Conservation (phyloP, 2,888 invertebrate genomes). For the Ditula angustiorana region DNA sequence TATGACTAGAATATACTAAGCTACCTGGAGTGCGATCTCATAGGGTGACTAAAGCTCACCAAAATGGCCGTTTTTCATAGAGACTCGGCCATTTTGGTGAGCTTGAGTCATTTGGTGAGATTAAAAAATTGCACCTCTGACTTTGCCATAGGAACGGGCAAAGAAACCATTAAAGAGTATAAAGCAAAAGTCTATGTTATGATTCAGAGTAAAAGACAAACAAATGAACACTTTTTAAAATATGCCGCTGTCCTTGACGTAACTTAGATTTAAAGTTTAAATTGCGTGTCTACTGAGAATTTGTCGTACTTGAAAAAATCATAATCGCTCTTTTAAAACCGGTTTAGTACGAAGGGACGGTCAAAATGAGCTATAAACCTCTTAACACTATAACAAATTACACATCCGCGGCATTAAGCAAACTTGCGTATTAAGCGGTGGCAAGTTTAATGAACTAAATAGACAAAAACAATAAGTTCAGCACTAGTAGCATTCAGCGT, state of each 20-base stretch:
- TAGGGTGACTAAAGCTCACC: too few relatives aligned
- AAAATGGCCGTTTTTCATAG: too few relatives aligned
- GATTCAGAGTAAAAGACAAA: neutral
- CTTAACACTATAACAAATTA: slow-evolving; percentile 21
- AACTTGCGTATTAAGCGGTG: neutral
- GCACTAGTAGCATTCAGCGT: too few relatives aligned
- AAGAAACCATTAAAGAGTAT: neutral
- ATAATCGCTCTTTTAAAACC: slow-evolving; percentile 11
- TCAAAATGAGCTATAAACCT: slow-evolving; percentile 9
- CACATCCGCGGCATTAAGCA: neutral
- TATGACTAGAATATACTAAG: too few relatives aligned
- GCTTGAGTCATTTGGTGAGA: too few relatives aligned
- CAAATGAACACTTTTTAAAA: neutral
- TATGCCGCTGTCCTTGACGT: slow-evolving; percentile 1
- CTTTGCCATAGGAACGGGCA: too few relatives aligned
- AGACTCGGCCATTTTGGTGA: too few relatives aligned
- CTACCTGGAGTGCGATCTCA: too few relatives aligned
- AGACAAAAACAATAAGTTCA: neutral
- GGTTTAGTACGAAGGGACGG: slow-evolving; percentile 7
- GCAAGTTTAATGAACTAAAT: slow-evolving; percentile 15
- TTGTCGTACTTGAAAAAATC: neutral
- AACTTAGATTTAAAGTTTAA: neutral
- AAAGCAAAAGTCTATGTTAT: too few relatives aligned
- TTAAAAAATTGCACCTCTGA: too few relatives aligned
- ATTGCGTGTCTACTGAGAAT: neutral